Evolutionary conservation across 64 coral and sea anemone species (phyloP).

Genomic region (Astreopora myriophthalma): DNA sequence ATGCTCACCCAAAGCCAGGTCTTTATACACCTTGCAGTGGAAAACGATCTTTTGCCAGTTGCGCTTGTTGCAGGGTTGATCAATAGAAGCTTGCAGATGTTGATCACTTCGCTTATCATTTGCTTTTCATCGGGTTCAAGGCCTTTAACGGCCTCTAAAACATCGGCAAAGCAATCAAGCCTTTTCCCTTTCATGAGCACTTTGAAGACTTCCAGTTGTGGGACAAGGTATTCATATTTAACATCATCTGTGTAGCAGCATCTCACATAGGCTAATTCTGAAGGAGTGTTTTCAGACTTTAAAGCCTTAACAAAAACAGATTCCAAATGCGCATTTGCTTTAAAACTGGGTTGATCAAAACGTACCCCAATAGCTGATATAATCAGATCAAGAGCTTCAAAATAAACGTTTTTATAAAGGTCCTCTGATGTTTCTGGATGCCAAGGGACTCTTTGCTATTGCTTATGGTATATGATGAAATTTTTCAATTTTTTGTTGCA

Average conservation of each 20-base stretch:
- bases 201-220: conserved; percentile 75
- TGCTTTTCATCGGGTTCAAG: conserved; percentile 45
- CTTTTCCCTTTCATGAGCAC: conserved; percentile 42
- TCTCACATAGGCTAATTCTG: conserved; percentile 44
- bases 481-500: not conserved
- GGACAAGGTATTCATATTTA: conserved; percentile 60
- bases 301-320: conserved; percentile 56
- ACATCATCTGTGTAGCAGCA: conserved; percentile 64
- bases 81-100: not conserved
- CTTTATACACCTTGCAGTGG: conserved; percentile 74
- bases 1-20: conserved; percentile 61
- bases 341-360: conserved; percentile 73
- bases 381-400: conserved; percentile 78
- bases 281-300: conserved; percentile 20
- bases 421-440: conserved; percentile 64
- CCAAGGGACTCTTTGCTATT: conserved; percentile 35
- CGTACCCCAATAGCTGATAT: conserved; percentile 49
- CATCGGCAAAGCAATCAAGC: conserved; percentile 57
- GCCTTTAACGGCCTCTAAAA: conserved; percentile 65
- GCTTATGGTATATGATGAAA: not conserved
- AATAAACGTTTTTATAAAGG: conserved; percentile 70
- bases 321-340: conserved; percentile 73
- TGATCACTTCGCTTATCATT: conserved; percentile 65
- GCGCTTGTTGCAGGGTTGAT: conserved; percentile 65
- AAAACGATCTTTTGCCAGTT: conserved; percentile 69